Conservation (phyloP, 2,113 vertebrate genomes). For the Corynorhinus townsendii region DNA sequence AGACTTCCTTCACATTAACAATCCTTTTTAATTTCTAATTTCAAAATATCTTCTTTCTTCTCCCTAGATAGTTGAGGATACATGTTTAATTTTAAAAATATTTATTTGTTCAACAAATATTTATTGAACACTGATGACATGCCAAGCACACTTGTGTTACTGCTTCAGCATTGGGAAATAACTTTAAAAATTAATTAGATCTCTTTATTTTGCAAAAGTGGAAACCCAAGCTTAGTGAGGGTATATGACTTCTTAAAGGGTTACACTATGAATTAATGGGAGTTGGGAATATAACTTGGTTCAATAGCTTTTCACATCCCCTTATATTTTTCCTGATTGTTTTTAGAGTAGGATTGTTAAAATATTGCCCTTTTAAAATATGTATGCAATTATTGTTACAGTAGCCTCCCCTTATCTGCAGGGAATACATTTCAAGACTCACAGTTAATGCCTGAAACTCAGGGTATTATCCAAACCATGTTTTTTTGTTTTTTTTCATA, state of each 20-base stretch:
- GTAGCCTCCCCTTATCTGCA: neutral
- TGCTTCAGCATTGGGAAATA: neutral
- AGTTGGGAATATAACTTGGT: neutral
- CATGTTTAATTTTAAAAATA: conserved; percentile 49
- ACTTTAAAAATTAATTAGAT: conserved; percentile 5
- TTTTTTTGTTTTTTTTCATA: neutral
- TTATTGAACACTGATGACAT: conserved; percentile 25
- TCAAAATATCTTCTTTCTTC: conserved; percentile 42
- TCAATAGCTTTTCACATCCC: neutral
- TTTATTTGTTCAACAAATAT: conserved; percentile 43
- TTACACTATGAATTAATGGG: neutral
- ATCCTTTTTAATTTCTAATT: conserved; percentile 2
- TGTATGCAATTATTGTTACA: neutral
- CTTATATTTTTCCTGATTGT: neutral
- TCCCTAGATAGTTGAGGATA: conserved; percentile 48
- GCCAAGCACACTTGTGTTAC: neutral
- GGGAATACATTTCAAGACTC: neutral
- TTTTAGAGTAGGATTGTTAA: neutral
- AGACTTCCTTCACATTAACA: conserved; percentile 37
- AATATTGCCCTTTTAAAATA: neutral
- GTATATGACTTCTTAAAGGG: neutral
- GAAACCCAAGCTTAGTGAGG: neutral
- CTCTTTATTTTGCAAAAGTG: conserved; percentile 7
- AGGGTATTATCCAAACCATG: neutral
- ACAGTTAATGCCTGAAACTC: neutral